Base-by-base conservation (phyloP, 2,113 vertebrate species). In the Dicaeum eximium region DNA sequence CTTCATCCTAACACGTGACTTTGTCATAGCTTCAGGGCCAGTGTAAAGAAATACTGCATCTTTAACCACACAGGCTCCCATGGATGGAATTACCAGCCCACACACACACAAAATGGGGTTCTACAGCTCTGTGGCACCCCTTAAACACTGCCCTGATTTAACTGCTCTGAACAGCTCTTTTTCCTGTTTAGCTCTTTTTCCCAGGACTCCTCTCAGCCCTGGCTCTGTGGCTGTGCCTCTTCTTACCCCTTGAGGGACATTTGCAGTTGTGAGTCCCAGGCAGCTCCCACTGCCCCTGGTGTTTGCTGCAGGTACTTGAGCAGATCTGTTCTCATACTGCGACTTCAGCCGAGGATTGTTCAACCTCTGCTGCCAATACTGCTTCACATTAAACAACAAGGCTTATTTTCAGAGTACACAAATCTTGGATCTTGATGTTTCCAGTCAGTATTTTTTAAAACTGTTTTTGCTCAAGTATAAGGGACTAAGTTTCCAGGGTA, bases 31-130 rank as follows among this genome's bases (percentile, higher is more conserved):
- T 95, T 96, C 38, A 51, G 86, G 95, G 89, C 81, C 48, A 72
- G 23, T 50, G 92, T 83, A 86, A 96, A 97, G 95, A 93, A 96
- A 97, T 70, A 95, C 97, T 95, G 94, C 74, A 91, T 51, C 94
- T 96, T 96, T 53, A 77, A 31, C 38, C 61, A 37, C 64, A 25
- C 5, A 11, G 42, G 42, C 45, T 75, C 14, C 12, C 1, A 0
- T 14, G 48, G 66, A 11, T 27, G 47, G 53, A 13, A 37, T 21
- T 5, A 9, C 28, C 44, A 71, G 45, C 50, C 54, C 82, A 4
- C 11, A 48, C 27, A 14, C 7, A 30, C 17, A 88, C 58, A 18
- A 58, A 16, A 18, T 9, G 12, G 1, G 15, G 37, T 21, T 25
- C 31, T 23, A 14, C 33, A 56, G 71, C 47, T 61, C n/a, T 42